Evolutionary conservation across 1,140 invertebrate species (phyloP).

Genomic region (Dufourea novaeangliae): DNA sequence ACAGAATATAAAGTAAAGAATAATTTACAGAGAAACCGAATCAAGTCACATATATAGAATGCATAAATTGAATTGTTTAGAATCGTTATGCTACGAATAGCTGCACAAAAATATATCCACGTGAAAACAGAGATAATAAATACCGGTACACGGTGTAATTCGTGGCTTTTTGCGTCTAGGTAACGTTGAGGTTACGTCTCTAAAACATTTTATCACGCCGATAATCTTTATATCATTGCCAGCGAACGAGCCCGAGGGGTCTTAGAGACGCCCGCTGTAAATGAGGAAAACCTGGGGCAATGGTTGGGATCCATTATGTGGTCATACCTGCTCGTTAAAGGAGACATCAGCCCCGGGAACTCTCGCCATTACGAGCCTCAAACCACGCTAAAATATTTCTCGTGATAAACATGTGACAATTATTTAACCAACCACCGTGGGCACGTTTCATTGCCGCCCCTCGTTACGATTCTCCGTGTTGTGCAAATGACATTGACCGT

Average conservation of each 20-base stretch:
- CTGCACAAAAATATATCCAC: not conserved
- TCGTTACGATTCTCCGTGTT: not conserved
- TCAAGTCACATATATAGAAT: too few relatives aligned
- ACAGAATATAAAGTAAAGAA: too few relatives aligned
- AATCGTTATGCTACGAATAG: too few relatives aligned
- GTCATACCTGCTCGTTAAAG: slow-evolving; percentile 37
- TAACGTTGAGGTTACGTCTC: slow-evolving; percentile 7
- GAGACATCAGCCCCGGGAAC: slow-evolving; percentile 6
- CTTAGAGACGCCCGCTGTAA: slow-evolving; percentile 43
- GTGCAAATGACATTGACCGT: not conserved
- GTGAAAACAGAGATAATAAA: slow-evolving; percentile 1
- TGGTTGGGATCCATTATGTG: slow-evolving; percentile 57
- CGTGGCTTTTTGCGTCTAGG: not conserved
- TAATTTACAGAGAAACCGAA: too few relatives aligned
- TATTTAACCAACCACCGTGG: not conserved
- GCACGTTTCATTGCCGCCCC: not conserved
- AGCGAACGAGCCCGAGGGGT: slow-evolving; percentile 16
- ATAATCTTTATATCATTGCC: slow-evolving; percentile 49
- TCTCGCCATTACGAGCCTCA: slow-evolving; percentile 6
- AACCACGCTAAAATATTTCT: not conserved
- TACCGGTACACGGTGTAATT: slow-evolving; percentile 22
- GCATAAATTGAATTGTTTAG: too few relatives aligned
- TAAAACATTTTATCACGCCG: slow-evolving; percentile 41
- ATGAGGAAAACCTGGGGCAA: slow-evolving; percentile 42
- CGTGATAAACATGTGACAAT: slow-evolving; percentile 20